Conservation (phyloP, 2,888 invertebrate genomes). For the Polylopha cassiicola region DNA sequence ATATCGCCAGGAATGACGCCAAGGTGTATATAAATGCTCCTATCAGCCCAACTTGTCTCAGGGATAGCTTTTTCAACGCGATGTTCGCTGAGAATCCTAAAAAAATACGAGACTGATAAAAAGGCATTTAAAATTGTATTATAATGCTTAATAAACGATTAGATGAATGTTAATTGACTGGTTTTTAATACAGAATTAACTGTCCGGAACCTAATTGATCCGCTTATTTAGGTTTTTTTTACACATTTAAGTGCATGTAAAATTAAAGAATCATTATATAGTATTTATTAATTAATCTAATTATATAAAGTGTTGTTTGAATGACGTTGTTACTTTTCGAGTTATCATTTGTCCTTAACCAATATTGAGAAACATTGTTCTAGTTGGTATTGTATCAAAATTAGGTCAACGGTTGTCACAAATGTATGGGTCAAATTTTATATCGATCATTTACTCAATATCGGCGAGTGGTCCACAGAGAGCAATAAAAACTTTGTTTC, state of each 20-base stretch:
- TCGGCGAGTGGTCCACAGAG: too few species aligned
- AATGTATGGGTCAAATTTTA: not conserved
- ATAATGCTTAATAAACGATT: too few species aligned
- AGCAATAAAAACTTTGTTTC: too few species aligned
- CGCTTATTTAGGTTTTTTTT: not conserved
- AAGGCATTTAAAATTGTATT: not conserved
- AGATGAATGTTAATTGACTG: not conserved
- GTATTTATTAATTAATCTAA: too few species aligned
- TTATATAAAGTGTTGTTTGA: too few species aligned
- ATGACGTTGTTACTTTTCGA: too few species aligned
- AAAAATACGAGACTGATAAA: too few species aligned
- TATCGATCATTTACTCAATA: too few species aligned
- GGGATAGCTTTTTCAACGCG: conserved; percentile 79
- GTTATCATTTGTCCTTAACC: too few species aligned
- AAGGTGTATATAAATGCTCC: conserved; percentile 80
- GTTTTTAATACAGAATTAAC: not conserved
- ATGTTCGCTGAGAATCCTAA: conserved; percentile 83
- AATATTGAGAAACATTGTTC: too few species aligned
- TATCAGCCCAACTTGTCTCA: conserved; percentile 80
- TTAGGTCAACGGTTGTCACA: not conserved
- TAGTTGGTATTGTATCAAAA: too few species aligned
- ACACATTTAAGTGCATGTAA: not conserved
- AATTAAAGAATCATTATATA: conserved; percentile 1
- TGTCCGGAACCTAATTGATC: conserved; percentile 1
- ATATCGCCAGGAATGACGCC: conserved; percentile 80